Evolutionary conservation across 1,140 invertebrate species (phyloP), one percentile per base, ranked within the genome.

Genomic region (Physella acuta): DNA sequence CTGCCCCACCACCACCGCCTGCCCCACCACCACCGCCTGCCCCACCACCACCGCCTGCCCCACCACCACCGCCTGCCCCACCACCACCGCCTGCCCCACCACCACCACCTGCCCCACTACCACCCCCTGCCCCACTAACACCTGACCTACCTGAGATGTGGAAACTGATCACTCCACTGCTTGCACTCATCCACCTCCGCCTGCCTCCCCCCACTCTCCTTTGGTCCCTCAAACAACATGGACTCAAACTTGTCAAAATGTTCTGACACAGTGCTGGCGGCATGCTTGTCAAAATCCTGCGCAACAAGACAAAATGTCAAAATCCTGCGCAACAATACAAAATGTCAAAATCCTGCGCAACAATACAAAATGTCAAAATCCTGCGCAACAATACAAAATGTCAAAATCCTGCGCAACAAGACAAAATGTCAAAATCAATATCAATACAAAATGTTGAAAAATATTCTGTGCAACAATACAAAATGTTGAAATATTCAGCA

Each of bases 251-350:
- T 73, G 30, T 81, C 78, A 76, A 81, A 81, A 33, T 78, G 71
- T 31, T 75, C 69, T 49, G 76, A 78, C 30, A 82, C 79, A 52
- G 73, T 79, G 51, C 74, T 78, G 11, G 81, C 74, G 58, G 79
- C 78, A 56, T 80, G 78, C 37, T 74, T 73, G 65, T 82, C 81
- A 75, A 80, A 81, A 64, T 82, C 81, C 81, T 82, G 73, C 14
- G 74, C 75, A 59, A 65, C 36, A 73, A 55, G 34, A 65, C 33
- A 4, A 36, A 68, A 60, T 16, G 5, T 4, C 33, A 59, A n/a
- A 49, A 5, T 49, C 24, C 24, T 8, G 44, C 44, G 11, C 11
- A 49, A 49, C 44, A 49, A 49, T n/a, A 11, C n/a, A 11, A 49
- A 11, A 14, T 49, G 44, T 14, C 44, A 49, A 11, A n/a, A 49